These are phyloP conservation scores for Zosterops japonicus DNA, from an alignment of 2,113 vertebrate genomes.

Conservation along the genomic window DNA sequence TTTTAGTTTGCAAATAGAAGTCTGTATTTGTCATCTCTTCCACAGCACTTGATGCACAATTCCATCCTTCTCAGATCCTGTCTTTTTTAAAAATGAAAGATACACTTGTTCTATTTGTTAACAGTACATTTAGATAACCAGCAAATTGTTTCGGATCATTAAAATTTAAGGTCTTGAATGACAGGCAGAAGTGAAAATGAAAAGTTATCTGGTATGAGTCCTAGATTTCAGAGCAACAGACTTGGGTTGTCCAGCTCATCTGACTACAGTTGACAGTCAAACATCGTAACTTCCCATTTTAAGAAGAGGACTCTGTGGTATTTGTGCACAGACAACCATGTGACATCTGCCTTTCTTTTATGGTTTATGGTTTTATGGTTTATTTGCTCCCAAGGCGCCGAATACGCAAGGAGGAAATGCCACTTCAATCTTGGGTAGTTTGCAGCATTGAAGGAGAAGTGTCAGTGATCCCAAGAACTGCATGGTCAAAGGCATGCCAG, in stretches of 20 bases:
- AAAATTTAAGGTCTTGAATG: not conserved
- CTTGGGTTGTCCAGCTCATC: not conserved
- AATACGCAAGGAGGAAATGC: not conserved
- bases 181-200: constrained; percentile 31
- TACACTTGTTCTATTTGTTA: not conserved
- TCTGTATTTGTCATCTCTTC: not conserved
- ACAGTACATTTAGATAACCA: not conserved
- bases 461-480: not conserved
- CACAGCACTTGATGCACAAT: not conserved
- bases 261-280: not conserved
- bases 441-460: not conserved
- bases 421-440: not conserved
- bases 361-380: not conserved
- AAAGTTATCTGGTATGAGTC: not conserved
- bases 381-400: not conserved
- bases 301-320: not conserved
- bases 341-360: not conserved
- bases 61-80: not conserved
- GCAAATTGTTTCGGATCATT: not conserved
- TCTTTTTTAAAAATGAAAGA: not conserved
- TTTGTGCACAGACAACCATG: not conserved
- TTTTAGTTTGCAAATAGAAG: not conserved
- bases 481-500: not conserved
- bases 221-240: not conserved
- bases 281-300: not conserved